Evolutionary conservation across 2,113 vertebrate species (phyloP).

Genomic region (Datnioides undecimradiatus): DNA sequence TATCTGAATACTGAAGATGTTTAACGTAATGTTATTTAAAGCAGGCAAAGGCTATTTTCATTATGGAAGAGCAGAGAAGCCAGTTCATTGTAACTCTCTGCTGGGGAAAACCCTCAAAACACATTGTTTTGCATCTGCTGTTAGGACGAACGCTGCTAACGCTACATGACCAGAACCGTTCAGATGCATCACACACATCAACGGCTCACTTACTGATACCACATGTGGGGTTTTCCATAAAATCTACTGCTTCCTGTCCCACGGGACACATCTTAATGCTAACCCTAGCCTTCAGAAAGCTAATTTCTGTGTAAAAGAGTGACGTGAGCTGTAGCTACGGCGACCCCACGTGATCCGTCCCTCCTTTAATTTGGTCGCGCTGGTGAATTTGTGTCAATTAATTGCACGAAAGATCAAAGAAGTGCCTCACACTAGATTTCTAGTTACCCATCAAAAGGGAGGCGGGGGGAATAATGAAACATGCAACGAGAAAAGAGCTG

Average conservation of each 20-base stretch:
- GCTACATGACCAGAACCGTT: neutral
- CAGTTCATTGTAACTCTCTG: neutral
- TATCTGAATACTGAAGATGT: no score
- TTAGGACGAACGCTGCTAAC: neutral
- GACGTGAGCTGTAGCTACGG: no score
- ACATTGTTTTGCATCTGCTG: no score
- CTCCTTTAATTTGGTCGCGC: neutral
- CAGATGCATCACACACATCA: no score
- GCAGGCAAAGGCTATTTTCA: neutral
- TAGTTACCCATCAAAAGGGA: slow-evolving; percentile 14
- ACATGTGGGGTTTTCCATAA: no score
- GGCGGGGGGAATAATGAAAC: slow-evolving; percentile 4
- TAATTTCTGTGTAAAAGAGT: no score
- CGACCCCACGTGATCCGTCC: neutral
- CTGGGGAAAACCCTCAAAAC: no score
- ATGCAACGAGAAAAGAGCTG: neutral
- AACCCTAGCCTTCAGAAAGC: no score
- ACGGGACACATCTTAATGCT: no score
- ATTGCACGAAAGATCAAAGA: neutral
- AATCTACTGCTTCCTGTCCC: no score
- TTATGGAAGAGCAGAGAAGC: neutral
- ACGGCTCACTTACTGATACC: no score
- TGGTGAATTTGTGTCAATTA: slow-evolving; percentile 5
- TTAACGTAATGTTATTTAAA: no score
- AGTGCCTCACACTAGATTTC: neutral